Evolutionary conservation across 2,113 vertebrate species (phyloP).

Genomic region (Austrofundulus limnaeus): DNA sequence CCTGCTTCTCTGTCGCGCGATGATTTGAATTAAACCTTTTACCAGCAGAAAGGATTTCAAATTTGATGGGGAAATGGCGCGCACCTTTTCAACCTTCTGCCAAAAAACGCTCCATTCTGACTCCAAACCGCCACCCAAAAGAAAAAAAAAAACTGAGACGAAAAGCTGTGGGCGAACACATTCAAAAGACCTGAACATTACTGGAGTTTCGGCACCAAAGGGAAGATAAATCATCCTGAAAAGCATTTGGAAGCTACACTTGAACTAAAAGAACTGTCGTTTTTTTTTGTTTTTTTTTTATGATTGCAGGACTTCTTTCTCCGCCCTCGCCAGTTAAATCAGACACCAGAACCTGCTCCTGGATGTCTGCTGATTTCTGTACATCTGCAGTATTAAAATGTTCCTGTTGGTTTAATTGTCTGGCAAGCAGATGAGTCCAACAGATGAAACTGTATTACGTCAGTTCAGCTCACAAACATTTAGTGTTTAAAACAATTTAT

Average conservation of each 20-base stretch:
- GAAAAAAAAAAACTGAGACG: conserved; percentile 31
- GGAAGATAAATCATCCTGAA: conserved; percentile 29
- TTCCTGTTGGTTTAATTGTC: conserved; percentile 51
- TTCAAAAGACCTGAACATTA: conserved; percentile 26
- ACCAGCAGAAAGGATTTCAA: conserved; percentile 40
- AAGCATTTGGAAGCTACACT: conserved; percentile 19
- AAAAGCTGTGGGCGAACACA: conserved; percentile 20
- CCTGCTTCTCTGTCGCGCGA: conserved; percentile 28
- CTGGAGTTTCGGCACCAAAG: conserved; percentile 23
- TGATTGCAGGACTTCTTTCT: conserved; percentile 24
- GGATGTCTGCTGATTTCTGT: conserved; percentile 27
- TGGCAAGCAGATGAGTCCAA: conserved; percentile 34
- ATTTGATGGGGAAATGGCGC: conserved; percentile 45
- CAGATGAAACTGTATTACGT: conserved; percentile 39
- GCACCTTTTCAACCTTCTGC: conserved; percentile 55
- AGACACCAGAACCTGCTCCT: conserved; percentile 35
- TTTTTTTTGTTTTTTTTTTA: too few species aligned
- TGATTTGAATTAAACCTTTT: conserved; percentile 34
- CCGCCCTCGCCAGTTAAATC: conserved; percentile 19
- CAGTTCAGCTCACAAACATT: conserved; percentile 13
- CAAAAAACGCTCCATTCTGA: conserved; percentile 59
- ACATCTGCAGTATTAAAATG: conserved; percentile 38
- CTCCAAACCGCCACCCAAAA: conserved; percentile 42
- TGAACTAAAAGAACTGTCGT: conserved; percentile 39
- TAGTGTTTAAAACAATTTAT: not conserved